phyloP scores from a whole-genome alignment of 2,113 vertebrate species.

The Cacatua alba region DNA sequence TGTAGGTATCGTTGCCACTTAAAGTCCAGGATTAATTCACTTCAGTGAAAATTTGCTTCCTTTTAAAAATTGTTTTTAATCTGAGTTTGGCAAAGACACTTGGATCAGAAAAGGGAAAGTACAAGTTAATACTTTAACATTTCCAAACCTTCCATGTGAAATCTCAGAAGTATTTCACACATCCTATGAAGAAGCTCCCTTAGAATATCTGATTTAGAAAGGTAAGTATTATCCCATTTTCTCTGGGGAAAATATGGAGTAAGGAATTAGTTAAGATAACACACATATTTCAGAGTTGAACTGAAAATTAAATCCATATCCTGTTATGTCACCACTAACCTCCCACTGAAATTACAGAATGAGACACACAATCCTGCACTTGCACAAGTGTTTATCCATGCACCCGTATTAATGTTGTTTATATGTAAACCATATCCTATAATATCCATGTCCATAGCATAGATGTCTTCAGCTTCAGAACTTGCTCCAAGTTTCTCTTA shows the following conservation, averaged over 20 bases:
- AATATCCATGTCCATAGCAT: not conserved
- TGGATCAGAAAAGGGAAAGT: not conserved
- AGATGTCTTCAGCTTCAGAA: not conserved
- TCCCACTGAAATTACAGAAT: not conserved
- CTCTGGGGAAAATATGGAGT: not conserved
- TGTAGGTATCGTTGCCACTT: conserved; percentile 14
- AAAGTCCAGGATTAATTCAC: conserved; percentile 35
- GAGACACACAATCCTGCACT: accelerated
- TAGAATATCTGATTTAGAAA: not conserved
- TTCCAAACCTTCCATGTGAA: not conserved
- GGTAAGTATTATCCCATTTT: not conserved
- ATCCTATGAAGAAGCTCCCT: not conserved
- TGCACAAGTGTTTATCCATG: not conserved
- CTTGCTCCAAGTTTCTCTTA: not conserved
- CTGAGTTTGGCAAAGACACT: not conserved
- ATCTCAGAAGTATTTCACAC: not conserved
- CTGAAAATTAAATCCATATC: not conserved
- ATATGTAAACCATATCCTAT: not conserved
- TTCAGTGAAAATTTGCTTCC: not conserved
- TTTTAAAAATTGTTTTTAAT: not conserved
- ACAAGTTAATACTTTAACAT: not conserved
- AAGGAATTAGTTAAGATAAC: not conserved
- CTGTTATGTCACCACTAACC: not conserved
- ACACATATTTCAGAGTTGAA: not conserved
- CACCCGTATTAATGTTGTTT: accelerated